These are phyloP conservation scores for Formica exsecta DNA, from an alignment of 1,140 invertebrate genomes.

Conservation along the genomic window DNA sequence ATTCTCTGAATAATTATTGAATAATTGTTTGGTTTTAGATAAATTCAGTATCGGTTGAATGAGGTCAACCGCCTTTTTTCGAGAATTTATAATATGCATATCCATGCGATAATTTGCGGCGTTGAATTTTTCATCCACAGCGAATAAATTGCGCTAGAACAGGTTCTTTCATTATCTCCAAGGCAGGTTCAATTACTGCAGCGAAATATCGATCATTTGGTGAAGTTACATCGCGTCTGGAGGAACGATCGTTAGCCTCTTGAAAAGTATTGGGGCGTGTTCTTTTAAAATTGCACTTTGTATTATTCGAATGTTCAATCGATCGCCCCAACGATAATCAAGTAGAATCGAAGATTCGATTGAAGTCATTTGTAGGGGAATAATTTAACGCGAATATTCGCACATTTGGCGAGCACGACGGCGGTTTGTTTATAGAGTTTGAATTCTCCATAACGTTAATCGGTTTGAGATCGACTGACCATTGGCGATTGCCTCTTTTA, in stretches of 20 bases:
- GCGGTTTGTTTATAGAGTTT: neutral
- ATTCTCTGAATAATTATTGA: conserved; percentile 19
- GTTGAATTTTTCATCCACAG: neutral
- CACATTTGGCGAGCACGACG: neutral
- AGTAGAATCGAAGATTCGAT: neutral
- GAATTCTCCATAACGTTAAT: conserved; percentile 21
- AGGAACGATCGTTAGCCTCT: conserved; percentile 10
- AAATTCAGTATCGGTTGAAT: conserved; percentile 38
- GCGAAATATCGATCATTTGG: conserved; percentile 17
- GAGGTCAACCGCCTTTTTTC: conserved; percentile 42
- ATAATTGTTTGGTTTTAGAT: neutral
- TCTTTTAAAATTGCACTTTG: conserved; percentile 12
- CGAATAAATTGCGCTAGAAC: neutral
- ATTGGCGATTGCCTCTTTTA: conserved; percentile 20
- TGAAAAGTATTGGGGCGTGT: conserved; percentile 8
- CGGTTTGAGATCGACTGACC: neutral
- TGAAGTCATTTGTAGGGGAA: neutral
- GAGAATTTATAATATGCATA: conserved; percentile 33
- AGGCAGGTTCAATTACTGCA: neutral
- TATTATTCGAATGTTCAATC: neutral
- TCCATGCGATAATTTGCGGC: neutral
- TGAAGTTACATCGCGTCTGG: neutral
- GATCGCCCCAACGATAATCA: neutral
- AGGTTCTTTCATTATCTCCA: conserved; percentile 30
- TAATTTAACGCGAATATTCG: neutral